phyloP scores from a whole-genome alignment of 1,140 invertebrate genomes.

The Theocolax elegans region DNA sequence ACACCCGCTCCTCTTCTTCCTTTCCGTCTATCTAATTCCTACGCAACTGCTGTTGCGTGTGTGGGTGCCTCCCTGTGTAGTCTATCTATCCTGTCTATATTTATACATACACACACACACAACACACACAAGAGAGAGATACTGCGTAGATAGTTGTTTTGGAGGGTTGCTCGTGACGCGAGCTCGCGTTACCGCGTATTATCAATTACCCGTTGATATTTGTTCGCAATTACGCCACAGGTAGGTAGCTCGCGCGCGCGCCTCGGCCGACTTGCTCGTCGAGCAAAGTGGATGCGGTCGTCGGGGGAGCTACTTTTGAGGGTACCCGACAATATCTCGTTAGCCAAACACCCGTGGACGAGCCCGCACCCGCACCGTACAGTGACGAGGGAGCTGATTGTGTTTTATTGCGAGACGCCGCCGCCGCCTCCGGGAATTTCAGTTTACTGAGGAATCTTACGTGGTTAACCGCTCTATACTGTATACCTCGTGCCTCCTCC shows the following conservation, averaged over 20 bases:
- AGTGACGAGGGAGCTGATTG: neutral
- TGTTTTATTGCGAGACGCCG: conserved; percentile 19
- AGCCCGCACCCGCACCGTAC: no score
- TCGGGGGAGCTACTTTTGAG: neutral
- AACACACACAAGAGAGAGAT: no score
- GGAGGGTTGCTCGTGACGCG: neutral
- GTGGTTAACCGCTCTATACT: neutral
- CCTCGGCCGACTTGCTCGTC: neutral
- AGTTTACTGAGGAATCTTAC: neutral
- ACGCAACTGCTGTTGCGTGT: conserved; percentile 6
- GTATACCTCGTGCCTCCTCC: neutral
- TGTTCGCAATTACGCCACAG: conserved; percentile 29
- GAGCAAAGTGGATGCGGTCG: neutral
- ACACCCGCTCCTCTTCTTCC: conserved; percentile 19
- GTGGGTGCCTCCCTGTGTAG: no score
- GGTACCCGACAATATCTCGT: conserved; percentile 35
- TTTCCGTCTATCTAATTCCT: conserved; percentile 23
- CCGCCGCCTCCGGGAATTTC: conserved; percentile 18
- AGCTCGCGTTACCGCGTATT: conserved; percentile 1
- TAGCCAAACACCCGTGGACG: no score
- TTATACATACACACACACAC: no score
- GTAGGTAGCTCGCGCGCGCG: no score
- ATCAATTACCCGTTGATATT: conserved; percentile 40
- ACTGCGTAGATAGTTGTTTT: neutral
- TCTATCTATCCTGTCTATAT: conserved; percentile 27